Evolutionary conservation across 2,888 invertebrate genomes (phyloP).

Genomic region (Bedellia somnulentella): DNA sequence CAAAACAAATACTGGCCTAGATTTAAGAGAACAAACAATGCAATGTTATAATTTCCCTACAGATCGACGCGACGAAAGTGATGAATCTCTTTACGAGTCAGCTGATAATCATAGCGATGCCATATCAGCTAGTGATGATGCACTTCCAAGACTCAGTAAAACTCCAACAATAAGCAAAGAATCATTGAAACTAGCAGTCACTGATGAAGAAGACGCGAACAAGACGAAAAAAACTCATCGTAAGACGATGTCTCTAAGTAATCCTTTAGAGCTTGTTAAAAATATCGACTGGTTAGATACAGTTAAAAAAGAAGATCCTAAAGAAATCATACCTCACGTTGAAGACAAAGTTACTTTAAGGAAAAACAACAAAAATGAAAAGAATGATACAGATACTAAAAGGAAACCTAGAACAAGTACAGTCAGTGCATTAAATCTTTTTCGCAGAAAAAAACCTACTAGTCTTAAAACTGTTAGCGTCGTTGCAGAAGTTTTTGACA

Average conservation of each 20-base stretch:
- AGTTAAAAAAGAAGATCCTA: constrained; percentile 41
- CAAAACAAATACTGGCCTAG: neutral
- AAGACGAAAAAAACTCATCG: constrained; percentile 41
- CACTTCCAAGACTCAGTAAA: constrained; percentile 33
- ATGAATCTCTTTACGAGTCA: constrained; percentile 51
- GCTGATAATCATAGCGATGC: constrained; percentile 50
- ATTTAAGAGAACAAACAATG: neutral
- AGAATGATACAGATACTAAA: constrained; percentile 43
- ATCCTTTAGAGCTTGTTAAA: constrained; percentile 48
- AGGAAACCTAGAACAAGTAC: constrained; percentile 46
- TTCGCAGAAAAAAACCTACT: constrained; percentile 43
- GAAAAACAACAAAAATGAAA: constrained; percentile 37
- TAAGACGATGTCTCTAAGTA: constrained; percentile 52
- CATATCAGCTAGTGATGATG: constrained; percentile 47
- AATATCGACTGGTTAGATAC: constrained; percentile 45
- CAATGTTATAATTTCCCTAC: too few species aligned
- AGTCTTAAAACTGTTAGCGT: constrained; percentile 38
- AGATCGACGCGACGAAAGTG: constrained; percentile 52
- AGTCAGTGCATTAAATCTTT: constrained; percentile 42
- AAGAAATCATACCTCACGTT: constrained; percentile 42
- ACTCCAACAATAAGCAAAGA: constrained; percentile 50
- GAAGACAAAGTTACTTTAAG: constrained; percentile 34
- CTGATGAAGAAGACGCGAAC: constrained; percentile 44
- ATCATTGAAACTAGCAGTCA: constrained; percentile 44
- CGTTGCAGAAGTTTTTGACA: constrained; percentile 32